These are phyloP conservation scores for Pachycephala philippinensis DNA, from an alignment of 2,113 vertebrate species.

Conservation along the genomic window DNA sequence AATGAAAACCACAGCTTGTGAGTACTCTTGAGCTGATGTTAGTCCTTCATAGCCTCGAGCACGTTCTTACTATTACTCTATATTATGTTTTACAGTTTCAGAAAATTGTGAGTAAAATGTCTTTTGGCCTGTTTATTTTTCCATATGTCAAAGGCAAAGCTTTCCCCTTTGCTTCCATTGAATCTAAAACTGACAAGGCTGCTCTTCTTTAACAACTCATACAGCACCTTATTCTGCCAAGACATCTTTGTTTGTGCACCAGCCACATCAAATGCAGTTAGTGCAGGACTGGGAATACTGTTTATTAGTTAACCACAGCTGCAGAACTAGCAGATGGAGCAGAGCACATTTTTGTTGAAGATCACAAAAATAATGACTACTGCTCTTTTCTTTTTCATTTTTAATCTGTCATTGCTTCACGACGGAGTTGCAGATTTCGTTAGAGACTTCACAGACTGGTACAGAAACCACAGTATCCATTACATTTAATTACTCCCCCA, in stretches of 20 bases:
- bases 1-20: not conserved
- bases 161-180: not conserved
- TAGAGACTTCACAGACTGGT: not conserved
- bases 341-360: not conserved
- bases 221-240: conserved; percentile 32
- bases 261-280: conserved; percentile 15
- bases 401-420: not conserved
- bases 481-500: not conserved
- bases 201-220: not conserved
- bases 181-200: not conserved
- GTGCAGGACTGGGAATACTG: conserved; percentile 16
- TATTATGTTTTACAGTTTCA: not conserved
- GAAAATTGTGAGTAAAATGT: not conserved
- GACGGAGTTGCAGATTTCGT: not conserved
- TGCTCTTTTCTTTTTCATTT: conserved; percentile 9
- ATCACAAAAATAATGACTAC: not conserved
- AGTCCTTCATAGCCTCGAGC: not conserved
- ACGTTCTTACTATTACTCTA: not conserved
- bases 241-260: conserved; percentile 32
- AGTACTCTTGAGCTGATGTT: not conserved
- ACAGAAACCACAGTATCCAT: not conserved
- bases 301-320: conserved; percentile 64
- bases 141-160: not conserved
- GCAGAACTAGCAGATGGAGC: conserved; percentile 42
- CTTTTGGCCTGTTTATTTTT: conserved; percentile 3